phyloP scores from a whole-genome alignment of 2,113 vertebrate species.

The Fukomys damarensis region DNA sequence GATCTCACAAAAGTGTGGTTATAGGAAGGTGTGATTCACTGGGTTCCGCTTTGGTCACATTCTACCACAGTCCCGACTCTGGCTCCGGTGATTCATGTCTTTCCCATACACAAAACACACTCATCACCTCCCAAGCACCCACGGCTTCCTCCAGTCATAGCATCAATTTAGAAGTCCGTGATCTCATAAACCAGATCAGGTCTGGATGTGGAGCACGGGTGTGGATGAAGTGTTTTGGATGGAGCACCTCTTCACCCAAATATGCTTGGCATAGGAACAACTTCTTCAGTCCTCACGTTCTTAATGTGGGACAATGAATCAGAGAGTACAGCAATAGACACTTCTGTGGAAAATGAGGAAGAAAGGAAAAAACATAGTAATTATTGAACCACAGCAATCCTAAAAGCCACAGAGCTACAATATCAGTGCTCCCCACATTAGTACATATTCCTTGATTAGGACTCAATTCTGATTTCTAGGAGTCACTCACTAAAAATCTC shows the following conservation, averaged over 20 bases:
- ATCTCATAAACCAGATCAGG: constrained; percentile 36
- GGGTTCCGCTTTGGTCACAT: not conserved
- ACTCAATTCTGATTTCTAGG: not conserved
- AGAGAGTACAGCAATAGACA: not conserved
- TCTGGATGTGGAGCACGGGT: not conserved
- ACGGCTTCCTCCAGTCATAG: not conserved
- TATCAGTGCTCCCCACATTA: not conserved
- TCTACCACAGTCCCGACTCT: not conserved
- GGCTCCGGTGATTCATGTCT: constrained; percentile 4
- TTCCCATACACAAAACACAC: not conserved
- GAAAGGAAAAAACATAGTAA: not conserved
- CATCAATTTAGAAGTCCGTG: not conserved
- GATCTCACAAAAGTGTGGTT: not conserved
- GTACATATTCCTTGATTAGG: not conserved
- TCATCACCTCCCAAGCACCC: not conserved
- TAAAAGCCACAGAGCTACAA: not conserved
- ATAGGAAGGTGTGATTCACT: not conserved
- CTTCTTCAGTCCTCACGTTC: not conserved
- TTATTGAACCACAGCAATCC: not conserved
- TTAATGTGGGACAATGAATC: not conserved
- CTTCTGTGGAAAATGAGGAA: not conserved
- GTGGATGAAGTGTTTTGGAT: not conserved
- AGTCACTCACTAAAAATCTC: not conserved
- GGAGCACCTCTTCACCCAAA: not conserved
- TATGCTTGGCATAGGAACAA: not conserved